phyloP scores from a whole-genome alignment of 2,113 vertebrate genomes.

The Seriola rivoliana region DNA sequence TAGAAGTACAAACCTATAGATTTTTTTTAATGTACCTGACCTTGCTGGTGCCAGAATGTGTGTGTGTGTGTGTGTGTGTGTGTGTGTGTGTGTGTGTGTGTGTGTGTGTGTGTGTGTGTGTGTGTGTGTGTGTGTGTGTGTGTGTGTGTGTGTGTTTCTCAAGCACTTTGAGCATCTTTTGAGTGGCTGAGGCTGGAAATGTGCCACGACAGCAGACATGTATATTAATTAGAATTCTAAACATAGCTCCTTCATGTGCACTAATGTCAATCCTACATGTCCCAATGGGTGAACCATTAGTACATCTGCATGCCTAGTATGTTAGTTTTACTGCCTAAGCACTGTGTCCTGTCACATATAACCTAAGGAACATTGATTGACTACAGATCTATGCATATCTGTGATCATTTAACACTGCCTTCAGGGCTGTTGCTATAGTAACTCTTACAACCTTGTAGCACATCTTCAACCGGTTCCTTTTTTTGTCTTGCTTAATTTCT shows the following conservation, averaged over 20 bases:
- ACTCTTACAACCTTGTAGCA: constrained; percentile 11
- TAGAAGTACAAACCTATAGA: constrained; percentile 69
- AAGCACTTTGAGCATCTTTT: constrained; percentile 44
- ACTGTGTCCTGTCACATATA: constrained; percentile 45
- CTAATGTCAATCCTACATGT: constrained; percentile 55
- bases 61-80: too few species aligned
- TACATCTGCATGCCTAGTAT: constrained; percentile 43
- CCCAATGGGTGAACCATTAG: constrained; percentile 26
- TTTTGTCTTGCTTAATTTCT: constrained; percentile 23
- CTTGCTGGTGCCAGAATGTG: constrained; percentile 44
- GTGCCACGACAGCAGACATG: constrained; percentile 46
- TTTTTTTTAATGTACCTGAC: constrained; percentile 69
- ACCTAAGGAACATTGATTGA: constrained; percentile 44
- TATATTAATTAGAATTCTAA: constrained; percentile 69
- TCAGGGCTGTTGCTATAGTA: constrained; percentile 42
- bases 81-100: background rate
- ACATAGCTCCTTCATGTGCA: constrained; percentile 54
- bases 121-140: background rate
- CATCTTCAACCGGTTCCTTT: constrained; percentile 20
- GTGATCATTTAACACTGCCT: constrained; percentile 43
- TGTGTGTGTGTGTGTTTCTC: constrained; percentile 3
- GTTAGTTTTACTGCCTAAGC: constrained; percentile 30
- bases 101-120: too few species aligned
- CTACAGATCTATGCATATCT: constrained; percentile 42
- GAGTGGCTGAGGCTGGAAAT: constrained; percentile 49